A percentile compares a stretch with the other conserved stretches of the same genome.
phyloP scores from a whole-genome alignment of 2,888 invertebrate genomes.

The Ectemnius lituratus region DNA sequence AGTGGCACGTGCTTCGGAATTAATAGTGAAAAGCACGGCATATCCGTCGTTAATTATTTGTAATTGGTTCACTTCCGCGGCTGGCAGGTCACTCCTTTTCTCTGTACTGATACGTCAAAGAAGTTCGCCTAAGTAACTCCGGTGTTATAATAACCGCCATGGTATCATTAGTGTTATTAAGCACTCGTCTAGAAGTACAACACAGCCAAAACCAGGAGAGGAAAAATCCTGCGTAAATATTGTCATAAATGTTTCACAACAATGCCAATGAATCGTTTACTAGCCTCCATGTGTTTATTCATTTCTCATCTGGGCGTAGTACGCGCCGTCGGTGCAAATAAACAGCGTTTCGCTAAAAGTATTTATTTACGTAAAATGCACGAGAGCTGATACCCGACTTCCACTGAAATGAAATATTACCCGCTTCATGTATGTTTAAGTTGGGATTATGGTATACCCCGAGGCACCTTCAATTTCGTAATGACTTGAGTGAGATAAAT shows the following conservation, averaged over 20 bases:
- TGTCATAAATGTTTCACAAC: background rate
- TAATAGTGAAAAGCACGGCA: background rate
- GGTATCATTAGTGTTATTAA: constrained; percentile 35
- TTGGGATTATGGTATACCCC: no score
- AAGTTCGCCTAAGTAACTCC: background rate
- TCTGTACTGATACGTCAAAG: constrained; percentile 18
- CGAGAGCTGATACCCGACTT: background rate
- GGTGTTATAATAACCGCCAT: constrained; percentile 29
- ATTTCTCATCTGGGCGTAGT: background rate
- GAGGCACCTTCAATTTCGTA: no score
- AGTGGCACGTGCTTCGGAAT: no score
- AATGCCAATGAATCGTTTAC: background rate
- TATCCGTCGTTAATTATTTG: constrained; percentile 16
- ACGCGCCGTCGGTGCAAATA: background rate
- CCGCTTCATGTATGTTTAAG: background rate
- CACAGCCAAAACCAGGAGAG: no score
- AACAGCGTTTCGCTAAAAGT: background rate
- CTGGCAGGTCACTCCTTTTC: constrained; percentile 34
- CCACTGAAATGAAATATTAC: background rate
- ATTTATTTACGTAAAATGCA: background rate
- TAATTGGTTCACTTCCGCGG: constrained; percentile 22
- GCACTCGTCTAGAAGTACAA: constrained; percentile 12
- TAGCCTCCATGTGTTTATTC: background rate
- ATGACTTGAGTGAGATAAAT: no score
- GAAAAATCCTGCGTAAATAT: background rate